A percentile compares a stretch with the other conserved stretches of the same genome.
phyloP scores from a whole-genome alignment of 2,797 vertebrate genomes.

The Microchirus variegatus region DNA sequence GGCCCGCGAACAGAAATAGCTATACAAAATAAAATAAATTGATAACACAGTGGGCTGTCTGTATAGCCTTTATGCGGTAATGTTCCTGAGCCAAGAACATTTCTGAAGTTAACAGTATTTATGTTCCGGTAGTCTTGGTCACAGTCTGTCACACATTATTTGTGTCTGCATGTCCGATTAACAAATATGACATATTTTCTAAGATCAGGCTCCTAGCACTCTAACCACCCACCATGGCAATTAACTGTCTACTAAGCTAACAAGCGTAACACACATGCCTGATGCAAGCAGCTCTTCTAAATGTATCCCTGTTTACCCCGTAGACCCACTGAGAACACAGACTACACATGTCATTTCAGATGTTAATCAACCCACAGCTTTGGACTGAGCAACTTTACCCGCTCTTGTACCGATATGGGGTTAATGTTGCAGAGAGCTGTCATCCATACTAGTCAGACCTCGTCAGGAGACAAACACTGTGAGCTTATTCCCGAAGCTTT shows the following conservation, averaged over 20 bases:
- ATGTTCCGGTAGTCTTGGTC: constrained; percentile 71
- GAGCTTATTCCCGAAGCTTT: no score
- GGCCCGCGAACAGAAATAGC: constrained; percentile 71
- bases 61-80: constrained; percentile 74
- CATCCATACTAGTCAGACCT: constrained; percentile 22
- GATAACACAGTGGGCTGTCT: constrained; percentile 76
- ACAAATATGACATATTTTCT: constrained; percentile 79
- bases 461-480: no score
- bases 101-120: constrained; percentile 78
- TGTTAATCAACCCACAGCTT: constrained; percentile 43
- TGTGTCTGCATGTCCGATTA: constrained; percentile 80
- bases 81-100: constrained; percentile 77
- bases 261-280: constrained; percentile 78
- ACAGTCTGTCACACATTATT: constrained; percentile 80
- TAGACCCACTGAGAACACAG: constrained; percentile 36
- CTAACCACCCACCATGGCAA: constrained; percentile 81
- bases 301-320: constrained; percentile 64
- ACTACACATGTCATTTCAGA: constrained; percentile 36
- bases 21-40: constrained; percentile 79
- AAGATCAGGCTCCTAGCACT: constrained; percentile 80
- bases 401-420: constrained; percentile 12
- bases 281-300: constrained; percentile 75
- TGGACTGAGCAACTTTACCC: constrained; percentile 44
- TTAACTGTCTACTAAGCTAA: constrained; percentile 83
- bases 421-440: constrained; percentile 38